A percentile compares a stretch with the other conserved stretches of the same genome.
Conservation (phyloP, 2,888 invertebrate genomes). For the Sipunculus nudus region DNA sequence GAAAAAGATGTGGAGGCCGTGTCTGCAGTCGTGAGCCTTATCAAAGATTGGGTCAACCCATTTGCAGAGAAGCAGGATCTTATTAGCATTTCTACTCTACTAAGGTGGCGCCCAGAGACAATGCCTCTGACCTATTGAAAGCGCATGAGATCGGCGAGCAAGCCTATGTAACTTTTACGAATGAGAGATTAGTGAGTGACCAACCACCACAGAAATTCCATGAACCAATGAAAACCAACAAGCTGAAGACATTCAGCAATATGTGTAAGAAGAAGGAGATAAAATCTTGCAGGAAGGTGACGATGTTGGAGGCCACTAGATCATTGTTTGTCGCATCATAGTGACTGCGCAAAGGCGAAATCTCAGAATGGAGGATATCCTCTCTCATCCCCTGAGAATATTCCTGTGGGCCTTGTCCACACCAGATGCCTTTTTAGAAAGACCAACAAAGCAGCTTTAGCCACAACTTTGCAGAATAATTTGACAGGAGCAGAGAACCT, state of each 20-base stretch:
- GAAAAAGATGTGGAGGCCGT: constrained; percentile 27
- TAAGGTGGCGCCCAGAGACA: constrained; percentile 12
- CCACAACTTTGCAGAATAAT: constrained; percentile 16
- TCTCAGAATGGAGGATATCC: constrained; percentile 17
- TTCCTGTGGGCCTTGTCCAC: constrained; percentile 30
- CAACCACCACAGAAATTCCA: constrained; percentile 29
- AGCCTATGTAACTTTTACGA: constrained; percentile 29
- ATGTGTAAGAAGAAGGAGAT: too few relatives aligned
- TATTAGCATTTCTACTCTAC: constrained; percentile 22
- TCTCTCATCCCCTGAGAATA: constrained; percentile 32
- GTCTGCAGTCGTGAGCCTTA: constrained; percentile 20
- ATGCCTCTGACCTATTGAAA: constrained; percentile 24
- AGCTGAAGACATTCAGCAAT: constrained; percentile 30
- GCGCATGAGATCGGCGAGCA: constrained; percentile 26
- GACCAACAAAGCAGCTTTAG: constrained; percentile 29
- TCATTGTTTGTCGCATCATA: too few relatives aligned
- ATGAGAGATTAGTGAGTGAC: constrained; percentile 26
- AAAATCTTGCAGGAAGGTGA: too few relatives aligned
- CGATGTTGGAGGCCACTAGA: too few relatives aligned
- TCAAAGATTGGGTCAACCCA: constrained; percentile 25
- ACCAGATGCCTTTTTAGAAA: constrained; percentile 25
- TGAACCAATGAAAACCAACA: constrained; percentile 29
- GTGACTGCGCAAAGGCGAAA: too few relatives aligned
- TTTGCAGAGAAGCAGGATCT: constrained; percentile 15
- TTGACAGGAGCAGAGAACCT: constrained; percentile 18